Base-by-base conservation (phyloP, 2,888 invertebrate genomes). In the Falcaria lacertinaria region DNA sequence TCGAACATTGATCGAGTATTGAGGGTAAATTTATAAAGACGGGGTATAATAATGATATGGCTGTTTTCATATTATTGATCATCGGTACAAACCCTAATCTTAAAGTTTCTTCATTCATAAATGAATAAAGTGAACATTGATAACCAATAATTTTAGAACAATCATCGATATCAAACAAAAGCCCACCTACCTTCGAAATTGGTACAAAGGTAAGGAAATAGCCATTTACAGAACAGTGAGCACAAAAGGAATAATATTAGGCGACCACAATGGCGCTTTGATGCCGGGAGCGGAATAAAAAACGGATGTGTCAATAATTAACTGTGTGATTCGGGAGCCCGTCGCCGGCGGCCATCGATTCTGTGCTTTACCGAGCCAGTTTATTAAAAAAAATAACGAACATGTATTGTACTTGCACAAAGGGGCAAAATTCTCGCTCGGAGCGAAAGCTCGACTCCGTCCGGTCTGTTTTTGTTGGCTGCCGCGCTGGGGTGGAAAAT, bases 221-320 rank as follows among this genome's bases (percentile, higher is more conserved):
- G 79, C 72, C 80, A 74, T 73, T 78, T 83, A 67, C 69, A 69
- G 66, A 47, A 50, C 34, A 41, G 37, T 33, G 38, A 33, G 41
- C 57, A 78, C 75, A 80, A 78, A 73, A 63, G 73, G 68, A 66
- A 77, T 74, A 74, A 74, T 74, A 76, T 79, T 74, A 74, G 74
- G 56, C 69, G 53, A 65, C 74, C 74, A 81, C 81, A 82, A 82
- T 74, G 72, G 66, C 49, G 58, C 62, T 63, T 66, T 65, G 60
- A 55, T 58, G 55, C 57, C 52, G 62, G 55, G 59, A 66, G 54
- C 62, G 64, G 68, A 65, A 73, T 74, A 83, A 86, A 82, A 86
- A 85, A 80, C 83, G 85, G 87, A 86, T 85, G 87, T 85, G 87
- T 87, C 87, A 84, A 87, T 88, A 87, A 88, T 88, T 88, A 87